Percentiles rank a stretch among this genome's conserved stretches.
These are phyloP conservation scores for Drosophila monieri DNA, from an alignment of 2,888 invertebrate species.

Conservation along the genomic window DNA sequence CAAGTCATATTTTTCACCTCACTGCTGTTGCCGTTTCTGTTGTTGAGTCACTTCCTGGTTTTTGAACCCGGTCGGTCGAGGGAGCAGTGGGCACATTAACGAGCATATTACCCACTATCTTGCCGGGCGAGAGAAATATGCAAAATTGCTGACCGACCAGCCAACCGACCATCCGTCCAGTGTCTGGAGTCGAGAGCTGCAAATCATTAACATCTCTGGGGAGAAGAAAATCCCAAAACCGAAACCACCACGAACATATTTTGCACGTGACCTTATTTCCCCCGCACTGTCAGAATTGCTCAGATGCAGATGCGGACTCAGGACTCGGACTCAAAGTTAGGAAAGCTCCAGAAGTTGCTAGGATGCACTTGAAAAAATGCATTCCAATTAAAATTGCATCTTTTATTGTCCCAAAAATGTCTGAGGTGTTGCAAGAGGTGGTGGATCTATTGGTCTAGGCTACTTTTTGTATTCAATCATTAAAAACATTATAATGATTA, in stretches of 20 bases:
- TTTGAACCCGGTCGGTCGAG: conserved; percentile 62
- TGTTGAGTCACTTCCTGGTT: conserved; percentile 80
- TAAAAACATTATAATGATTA: too few relatives aligned
- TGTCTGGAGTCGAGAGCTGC: conserved; percentile 52
- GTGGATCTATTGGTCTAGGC: too few relatives aligned
- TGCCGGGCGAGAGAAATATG: conserved; percentile 64
- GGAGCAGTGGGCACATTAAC: conserved; percentile 71
- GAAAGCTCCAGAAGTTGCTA: conserved; percentile 6
- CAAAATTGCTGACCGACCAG: conserved; percentile 64
- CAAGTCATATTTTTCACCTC: conserved; percentile 79
- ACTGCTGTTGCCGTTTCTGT: conserved; percentile 52
- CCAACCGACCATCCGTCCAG: conserved; percentile 5
- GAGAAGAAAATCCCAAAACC: conserved; percentile 21
- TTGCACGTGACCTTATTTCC: conserved; percentile 79
- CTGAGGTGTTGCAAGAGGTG: too few relatives aligned
- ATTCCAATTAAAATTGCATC: background rate
- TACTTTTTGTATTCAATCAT: too few relatives aligned
- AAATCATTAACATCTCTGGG: conserved; percentile 76
- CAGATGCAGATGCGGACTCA: conserved; percentile 43
- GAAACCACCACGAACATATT: conserved; percentile 71
- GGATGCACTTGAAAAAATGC: conserved; percentile 2
- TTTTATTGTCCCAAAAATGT: too few relatives aligned
- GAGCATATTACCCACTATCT: conserved; percentile 78
- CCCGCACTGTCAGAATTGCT: conserved; percentile 64
- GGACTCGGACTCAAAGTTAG: conserved; percentile 13